Conservation (phyloP, 2,113 vertebrate genomes). For the Phoenicopterus ruber region DNA sequence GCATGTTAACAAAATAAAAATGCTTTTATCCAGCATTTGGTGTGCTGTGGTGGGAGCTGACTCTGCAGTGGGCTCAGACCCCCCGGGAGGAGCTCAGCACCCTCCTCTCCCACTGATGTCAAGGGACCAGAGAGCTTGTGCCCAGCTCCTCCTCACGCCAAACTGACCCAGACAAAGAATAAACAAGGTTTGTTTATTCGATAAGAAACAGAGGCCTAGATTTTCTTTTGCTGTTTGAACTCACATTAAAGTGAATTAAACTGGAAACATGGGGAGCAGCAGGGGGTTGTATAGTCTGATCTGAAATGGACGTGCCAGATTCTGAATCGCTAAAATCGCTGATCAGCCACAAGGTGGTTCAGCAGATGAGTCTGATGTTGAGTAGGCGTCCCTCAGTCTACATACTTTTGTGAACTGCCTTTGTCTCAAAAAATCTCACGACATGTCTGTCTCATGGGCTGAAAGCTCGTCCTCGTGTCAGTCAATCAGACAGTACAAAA, state of each 20-base stretch:
- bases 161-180: neutral
- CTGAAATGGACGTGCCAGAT: neutral
- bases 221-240: neutral
- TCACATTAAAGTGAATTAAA: neutral
- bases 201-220: neutral
- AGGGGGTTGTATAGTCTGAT: neutral
- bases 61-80: neutral
- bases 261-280: neutral
- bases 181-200: neutral
- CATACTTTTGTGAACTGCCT: neutral
- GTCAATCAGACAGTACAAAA: slow-evolving; percentile 6
- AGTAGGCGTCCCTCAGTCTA: slow-evolving; percentile 10
- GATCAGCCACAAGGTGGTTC: neutral
- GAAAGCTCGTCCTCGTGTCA: neutral
- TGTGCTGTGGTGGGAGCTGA: neutral
- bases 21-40: neutral
- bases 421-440: slow-evolving; percentile 13
- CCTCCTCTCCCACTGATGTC: neutral
- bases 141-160: neutral
- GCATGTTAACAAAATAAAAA: neutral
- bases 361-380: neutral
- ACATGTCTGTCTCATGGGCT: neutral
- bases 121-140: neutral
- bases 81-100: rapidly evolving
- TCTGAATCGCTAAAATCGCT: neutral